Conservation (phyloP, 1,140 invertebrate species). For the Trichonephila inaurata region DNA sequence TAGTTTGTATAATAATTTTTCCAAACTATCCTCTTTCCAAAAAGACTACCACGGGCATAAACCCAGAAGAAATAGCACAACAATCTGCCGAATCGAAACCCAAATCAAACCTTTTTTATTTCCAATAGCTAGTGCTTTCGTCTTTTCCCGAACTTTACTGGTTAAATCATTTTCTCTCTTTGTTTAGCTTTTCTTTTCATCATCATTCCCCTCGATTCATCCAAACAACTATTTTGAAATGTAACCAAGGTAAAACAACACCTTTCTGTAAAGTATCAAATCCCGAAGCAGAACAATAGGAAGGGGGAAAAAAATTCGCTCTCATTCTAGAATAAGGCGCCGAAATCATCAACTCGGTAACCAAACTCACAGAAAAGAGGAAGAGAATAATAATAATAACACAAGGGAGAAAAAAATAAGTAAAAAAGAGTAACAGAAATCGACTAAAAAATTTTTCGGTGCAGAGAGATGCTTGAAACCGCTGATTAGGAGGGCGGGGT, state of each 20-base stretch:
- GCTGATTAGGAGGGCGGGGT: constrained; percentile 68
- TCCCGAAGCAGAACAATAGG: background rate
- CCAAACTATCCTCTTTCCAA: too few relatives aligned
- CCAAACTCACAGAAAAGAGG: background rate
- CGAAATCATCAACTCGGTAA: constrained; percentile 24
- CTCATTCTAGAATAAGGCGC: background rate
- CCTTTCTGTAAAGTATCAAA: background rate
- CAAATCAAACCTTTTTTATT: too few relatives aligned
- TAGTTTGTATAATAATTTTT: too few relatives aligned
- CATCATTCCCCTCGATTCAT: background rate
- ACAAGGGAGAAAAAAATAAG: background rate
- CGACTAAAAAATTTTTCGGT: constrained; percentile 16
- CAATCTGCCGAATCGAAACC: too few relatives aligned
- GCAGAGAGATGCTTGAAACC: constrained; percentile 26
- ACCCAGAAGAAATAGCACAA: too few relatives aligned
- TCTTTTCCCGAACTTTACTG: background rate
- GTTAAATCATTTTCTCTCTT: background rate
- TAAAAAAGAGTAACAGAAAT: background rate
- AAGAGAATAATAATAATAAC: background rate
- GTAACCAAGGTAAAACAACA: constrained; percentile 5
- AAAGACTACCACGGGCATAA: too few relatives aligned
- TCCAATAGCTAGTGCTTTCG: too few relatives aligned
- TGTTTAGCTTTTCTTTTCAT: background rate
- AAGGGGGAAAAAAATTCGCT: background rate
- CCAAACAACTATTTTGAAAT: background rate